phyloP scores from a whole-genome alignment of 2,113 vertebrate species.

The Pomatostomus ruficeps region DNA sequence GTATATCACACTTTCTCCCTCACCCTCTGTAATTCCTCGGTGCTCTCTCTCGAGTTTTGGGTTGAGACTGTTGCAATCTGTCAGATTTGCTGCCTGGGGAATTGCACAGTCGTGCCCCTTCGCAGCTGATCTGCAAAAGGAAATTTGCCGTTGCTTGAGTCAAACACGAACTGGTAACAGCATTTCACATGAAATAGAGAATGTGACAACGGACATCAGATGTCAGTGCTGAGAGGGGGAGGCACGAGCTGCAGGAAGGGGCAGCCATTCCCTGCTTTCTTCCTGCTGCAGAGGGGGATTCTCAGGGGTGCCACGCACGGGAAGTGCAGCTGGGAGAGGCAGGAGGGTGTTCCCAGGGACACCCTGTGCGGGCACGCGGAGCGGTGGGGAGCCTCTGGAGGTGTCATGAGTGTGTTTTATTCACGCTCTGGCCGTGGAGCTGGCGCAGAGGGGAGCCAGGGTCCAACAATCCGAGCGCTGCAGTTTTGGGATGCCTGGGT shows the following conservation, averaged over 20 bases:
- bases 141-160: conserved; percentile 29
- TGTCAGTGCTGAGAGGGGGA: background rate
- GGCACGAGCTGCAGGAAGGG: background rate
- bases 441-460: background rate
- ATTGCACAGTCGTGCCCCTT: conserved; percentile 36
- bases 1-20: conserved; percentile 20
- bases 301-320: rapidly evolving
- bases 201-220: conserved; percentile 29
- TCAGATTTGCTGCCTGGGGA: conserved; percentile 35
- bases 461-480: rapidly evolving
- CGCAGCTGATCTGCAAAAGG: conserved; percentile 48
- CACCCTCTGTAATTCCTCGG: conserved; percentile 9
- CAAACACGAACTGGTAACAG: conserved; percentile 34
- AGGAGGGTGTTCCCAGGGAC: background rate
- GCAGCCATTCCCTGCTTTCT: background rate
- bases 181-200: conserved; percentile 8
- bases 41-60: background rate
- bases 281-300: background rate
- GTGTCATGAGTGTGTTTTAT: rapidly evolving
- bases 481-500: background rate
- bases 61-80: conserved; percentile 23
- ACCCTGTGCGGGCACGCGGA: background rate
- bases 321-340: background rate
- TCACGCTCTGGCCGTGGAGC: background rate
- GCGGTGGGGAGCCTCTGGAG: background rate